Evolutionary conservation across 92 coral and sea anemone species (phyloP).

Genomic region (Zoanthus sociatus): DNA sequence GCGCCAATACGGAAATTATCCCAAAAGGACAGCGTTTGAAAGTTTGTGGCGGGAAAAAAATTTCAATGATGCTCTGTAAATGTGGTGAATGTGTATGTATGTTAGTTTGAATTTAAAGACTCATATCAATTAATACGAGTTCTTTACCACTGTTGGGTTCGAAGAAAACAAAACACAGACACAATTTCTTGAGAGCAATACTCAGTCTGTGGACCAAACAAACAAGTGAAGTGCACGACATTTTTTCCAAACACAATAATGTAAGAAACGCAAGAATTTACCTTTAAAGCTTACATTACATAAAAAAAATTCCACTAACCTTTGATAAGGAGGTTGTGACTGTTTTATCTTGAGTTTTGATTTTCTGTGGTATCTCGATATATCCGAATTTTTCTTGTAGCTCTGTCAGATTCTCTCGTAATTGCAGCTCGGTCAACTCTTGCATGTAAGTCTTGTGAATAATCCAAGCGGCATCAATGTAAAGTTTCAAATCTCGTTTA

Average conservation of each 20-base stretch:
- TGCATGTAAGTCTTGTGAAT: constrained; percentile 94
- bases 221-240: not conserved
- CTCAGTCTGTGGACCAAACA: not conserved
- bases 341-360: constrained; percentile 91
- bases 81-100: too few relatives aligned
- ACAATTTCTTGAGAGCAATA: too few relatives aligned
- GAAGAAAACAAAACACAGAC: too few relatives aligned
- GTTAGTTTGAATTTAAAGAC: too few relatives aligned
- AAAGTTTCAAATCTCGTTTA: constrained; percentile 95
- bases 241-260: too few relatives aligned
- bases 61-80: too few relatives aligned
- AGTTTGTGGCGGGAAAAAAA: too few relatives aligned
- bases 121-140: too few relatives aligned
- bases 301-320: constrained; percentile 52
- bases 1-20: too few relatives aligned
- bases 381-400: constrained; percentile 88
- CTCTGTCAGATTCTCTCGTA: constrained; percentile 80
- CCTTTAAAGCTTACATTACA: not conserved
- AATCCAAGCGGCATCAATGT: constrained; percentile 99
- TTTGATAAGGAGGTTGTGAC: constrained; percentile 86
- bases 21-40: too few relatives aligned
- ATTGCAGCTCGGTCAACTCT: constrained; percentile 84
- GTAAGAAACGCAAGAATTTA: not conserved
- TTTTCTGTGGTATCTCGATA: constrained; percentile 84
- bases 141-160: too few relatives aligned